A percentile compares a stretch with the other conserved stretches of the same genome.
Evolutionary conservation across 2,113 vertebrate genomes (phyloP).

Genomic region (Tretioscincus oriximinensis): DNA sequence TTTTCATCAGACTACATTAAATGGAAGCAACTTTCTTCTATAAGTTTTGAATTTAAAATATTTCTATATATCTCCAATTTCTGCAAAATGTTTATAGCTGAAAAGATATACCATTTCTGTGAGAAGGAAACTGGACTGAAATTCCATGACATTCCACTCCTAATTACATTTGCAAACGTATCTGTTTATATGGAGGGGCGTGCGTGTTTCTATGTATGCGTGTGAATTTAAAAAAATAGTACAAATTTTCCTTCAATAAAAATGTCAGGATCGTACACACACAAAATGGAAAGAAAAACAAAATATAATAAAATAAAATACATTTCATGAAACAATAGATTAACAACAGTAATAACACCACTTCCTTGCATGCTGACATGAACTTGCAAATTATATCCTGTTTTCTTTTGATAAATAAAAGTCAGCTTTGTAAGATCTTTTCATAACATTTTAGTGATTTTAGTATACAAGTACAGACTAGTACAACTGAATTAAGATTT

Average conservation of each 20-base stretch:
- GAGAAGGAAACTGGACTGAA: not conserved
- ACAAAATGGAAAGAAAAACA: no score
- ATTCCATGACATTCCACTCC: not conserved
- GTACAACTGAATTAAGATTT: not conserved
- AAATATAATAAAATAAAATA: no score
- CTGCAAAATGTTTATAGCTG: not conserved
- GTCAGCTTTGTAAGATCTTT: not conserved
- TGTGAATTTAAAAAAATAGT: no score
- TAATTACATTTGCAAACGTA: not conserved
- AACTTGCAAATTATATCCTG: not conserved
- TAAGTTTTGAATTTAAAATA: not conserved
- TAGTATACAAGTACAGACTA: not conserved
- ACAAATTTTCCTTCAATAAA: no score
- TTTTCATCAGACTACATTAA: not conserved
- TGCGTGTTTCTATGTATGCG: no score
- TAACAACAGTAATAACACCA: not conserved
- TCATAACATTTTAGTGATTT: not conserved
- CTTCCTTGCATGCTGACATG: not conserved
- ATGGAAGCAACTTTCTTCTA: not conserved
- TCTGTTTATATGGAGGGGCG: not conserved
- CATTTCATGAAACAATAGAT: no score
- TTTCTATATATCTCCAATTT: not conserved
- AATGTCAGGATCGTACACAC: no score
- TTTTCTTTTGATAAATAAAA: not conserved
- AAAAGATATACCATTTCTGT: not conserved